Conservation (phyloP, 1,140 invertebrate genomes). For the Apis florea region DNA sequence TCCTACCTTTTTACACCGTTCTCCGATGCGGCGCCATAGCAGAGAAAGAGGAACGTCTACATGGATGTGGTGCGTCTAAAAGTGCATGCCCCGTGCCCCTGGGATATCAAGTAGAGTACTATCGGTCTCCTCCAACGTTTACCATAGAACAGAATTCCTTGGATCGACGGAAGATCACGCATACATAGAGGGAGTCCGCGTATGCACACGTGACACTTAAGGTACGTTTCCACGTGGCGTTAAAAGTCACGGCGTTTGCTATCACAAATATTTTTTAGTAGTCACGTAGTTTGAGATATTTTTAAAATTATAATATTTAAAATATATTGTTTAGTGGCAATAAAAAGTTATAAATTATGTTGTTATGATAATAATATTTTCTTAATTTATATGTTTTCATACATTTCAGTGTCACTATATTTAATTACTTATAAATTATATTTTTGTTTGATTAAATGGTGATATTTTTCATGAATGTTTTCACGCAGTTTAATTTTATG, state of each 20-base stretch:
- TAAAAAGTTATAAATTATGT: too few relatives aligned
- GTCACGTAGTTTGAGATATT: too few relatives aligned
- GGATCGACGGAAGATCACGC: background rate
- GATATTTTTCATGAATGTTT: too few relatives aligned
- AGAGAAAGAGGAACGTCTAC: conserved; percentile 11
- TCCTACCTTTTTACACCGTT: conserved; percentile 39
- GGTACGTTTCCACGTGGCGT: background rate
- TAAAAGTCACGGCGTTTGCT: background rate
- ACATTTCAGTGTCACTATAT: too few relatives aligned
- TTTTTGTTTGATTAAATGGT: too few relatives aligned
- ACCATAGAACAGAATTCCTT: conserved; percentile 27
- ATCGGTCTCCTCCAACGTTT: conserved; percentile 29
- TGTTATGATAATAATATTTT: too few relatives aligned
- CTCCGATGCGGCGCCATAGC: conserved; percentile 14
- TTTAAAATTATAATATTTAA: too few relatives aligned
- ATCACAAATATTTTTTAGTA: too few relatives aligned
- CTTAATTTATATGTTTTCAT: too few relatives aligned
- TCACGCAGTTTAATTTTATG: too few relatives aligned
- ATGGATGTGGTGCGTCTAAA: conserved; percentile 44
- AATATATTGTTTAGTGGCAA: too few relatives aligned
- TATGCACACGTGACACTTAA: background rate
- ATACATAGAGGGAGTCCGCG: background rate
- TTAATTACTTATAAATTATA: too few relatives aligned
- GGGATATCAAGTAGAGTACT: conserved; percentile 73
- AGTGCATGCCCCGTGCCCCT: conserved; percentile 57